A percentile compares a stretch with the other conserved stretches of the same genome.
Evolutionary conservation across 2,888 invertebrate genomes (phyloP).

Genomic region (Himalopsyche japonica): DNA sequence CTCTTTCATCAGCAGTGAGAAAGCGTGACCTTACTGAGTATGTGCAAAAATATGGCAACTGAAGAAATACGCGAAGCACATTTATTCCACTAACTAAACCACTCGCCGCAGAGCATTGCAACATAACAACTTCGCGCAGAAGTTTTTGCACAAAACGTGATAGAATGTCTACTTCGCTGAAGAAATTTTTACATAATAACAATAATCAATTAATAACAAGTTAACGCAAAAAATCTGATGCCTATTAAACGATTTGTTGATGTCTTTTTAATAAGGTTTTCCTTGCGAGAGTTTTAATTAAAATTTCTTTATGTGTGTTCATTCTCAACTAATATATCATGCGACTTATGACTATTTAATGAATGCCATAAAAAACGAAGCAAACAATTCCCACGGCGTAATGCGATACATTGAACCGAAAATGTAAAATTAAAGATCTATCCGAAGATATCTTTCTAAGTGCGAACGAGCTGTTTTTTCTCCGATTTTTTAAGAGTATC

Average conservation of each 20-base stretch:
- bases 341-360: background rate
- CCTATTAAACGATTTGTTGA: background rate
- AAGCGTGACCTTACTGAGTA: too few species aligned
- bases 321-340: background rate
- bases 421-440: background rate
- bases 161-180: too few species aligned
- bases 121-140: too few species aligned
- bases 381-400: background rate
- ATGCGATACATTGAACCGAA: background rate
- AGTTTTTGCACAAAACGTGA: too few species aligned
- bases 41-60: too few species aligned
- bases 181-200: too few species aligned
- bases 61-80: too few species aligned
- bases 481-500: background rate
- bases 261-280: background rate
- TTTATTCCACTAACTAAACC: too few species aligned
- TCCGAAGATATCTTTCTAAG: background rate
- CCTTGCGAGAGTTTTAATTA: background rate
- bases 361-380: background rate
- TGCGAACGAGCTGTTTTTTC: background rate
- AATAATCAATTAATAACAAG: too few species aligned
- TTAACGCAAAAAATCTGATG: too few species aligned
- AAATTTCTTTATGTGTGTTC: background rate
- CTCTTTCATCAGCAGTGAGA: too few species aligned
- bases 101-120: too few species aligned